These are phyloP conservation scores for Panthera leo DNA, from an alignment of 2,113 vertebrate genomes.

Conservation along the genomic window DNA sequence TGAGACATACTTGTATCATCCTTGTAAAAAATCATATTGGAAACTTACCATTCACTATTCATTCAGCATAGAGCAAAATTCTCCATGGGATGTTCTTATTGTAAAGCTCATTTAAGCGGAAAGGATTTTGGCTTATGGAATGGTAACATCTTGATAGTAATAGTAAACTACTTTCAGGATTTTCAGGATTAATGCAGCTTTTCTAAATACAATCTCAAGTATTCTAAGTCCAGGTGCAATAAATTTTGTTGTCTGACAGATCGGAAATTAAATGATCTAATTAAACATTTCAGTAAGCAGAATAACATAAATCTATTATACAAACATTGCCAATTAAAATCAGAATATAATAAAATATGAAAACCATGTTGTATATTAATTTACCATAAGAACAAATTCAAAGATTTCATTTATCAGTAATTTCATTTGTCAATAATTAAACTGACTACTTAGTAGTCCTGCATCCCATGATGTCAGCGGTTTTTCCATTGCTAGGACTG, in stretches of 20 bases:
- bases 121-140: neutral
- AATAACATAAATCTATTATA: neutral
- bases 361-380: neutral
- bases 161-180: neutral
- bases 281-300: conserved; percentile 11
- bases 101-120: neutral
- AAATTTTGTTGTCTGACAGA: neutral
- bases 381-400: neutral
- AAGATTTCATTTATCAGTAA: neutral
- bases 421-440: neutral
- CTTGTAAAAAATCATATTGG: neutral
- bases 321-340: conserved; percentile 2
- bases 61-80: neutral
- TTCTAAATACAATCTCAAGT: neutral
- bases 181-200: neutral
- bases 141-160: neutral
- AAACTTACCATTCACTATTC: neutral
- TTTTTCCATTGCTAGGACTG: neutral
- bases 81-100: neutral
- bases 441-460: neutral
- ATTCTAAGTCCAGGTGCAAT: neutral
- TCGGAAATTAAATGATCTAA: neutral
- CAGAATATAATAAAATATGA: neutral
- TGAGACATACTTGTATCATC: neutral
- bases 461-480: neutral